These are phyloP conservation scores for Lagocephalus sceleratus DNA, from an alignment of 2,797 vertebrate genomes.

Conservation along the genomic window DNA sequence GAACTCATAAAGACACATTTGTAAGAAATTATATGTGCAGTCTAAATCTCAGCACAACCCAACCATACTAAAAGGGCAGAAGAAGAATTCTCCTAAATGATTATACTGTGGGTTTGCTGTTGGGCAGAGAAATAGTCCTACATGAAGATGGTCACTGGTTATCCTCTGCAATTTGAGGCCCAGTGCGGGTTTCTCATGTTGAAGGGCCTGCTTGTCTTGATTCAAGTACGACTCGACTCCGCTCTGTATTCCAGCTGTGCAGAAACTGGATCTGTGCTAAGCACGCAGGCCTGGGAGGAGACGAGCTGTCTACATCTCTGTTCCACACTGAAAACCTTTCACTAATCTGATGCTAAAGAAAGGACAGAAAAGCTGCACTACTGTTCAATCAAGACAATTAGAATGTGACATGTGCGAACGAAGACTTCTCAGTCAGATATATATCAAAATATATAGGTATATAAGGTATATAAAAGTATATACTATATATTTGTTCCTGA, in stretches of 20 bases:
- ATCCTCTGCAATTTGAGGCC: slow-evolving; percentile 55
- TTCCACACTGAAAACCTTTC: slow-evolving; percentile 54
- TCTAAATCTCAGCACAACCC: slow-evolving; percentile 48
- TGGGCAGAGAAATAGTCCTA: slow-evolving; percentile 39
- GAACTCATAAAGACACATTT: slow-evolving; percentile 66
- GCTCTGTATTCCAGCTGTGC: slow-evolving; percentile 66
- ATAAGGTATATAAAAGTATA: too few species aligned
- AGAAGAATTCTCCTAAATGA: slow-evolving; percentile 34
- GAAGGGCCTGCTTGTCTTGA: slow-evolving; percentile 46
- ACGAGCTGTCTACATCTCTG: slow-evolving; percentile 58
- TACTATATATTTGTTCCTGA: too few species aligned
- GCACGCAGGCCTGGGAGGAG: slow-evolving; percentile 61
- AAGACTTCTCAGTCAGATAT: slow-evolving; percentile 37
- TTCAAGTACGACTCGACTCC: slow-evolving; percentile 49
- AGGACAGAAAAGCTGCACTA: too few species aligned
- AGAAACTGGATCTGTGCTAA: slow-evolving; percentile 49
- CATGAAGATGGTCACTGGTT: slow-evolving; percentile 45
- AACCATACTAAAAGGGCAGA: slow-evolving; percentile 41
- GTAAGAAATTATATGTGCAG: slow-evolving; percentile 57
- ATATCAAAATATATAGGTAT: too few species aligned
- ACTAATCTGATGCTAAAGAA: slow-evolving; percentile 28
- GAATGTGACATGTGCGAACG: slow-evolving; percentile 32
- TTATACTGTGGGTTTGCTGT: slow-evolving; percentile 24
- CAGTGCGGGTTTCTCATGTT: slow-evolving; percentile 24
- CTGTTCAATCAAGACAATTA: too few species aligned